Evolutionary conservation across 2,888 invertebrate genomes (phyloP).

Genomic region (Coenonympha glycerion): DNA sequence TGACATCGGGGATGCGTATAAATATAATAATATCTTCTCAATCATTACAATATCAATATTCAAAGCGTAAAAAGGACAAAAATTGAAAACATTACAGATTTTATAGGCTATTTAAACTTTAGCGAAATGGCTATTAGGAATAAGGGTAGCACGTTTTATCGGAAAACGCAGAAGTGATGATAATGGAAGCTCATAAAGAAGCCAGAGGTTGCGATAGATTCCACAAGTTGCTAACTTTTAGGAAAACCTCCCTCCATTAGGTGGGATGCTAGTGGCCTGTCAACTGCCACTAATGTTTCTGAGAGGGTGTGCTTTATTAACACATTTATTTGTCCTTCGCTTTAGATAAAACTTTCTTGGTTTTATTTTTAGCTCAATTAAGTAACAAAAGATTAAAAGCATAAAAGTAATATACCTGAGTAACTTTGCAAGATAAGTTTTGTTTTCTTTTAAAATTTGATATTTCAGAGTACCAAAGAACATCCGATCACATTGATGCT

Average conservation of each 20-base stretch:
- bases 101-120: constrained; percentile 60
- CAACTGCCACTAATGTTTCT: constrained; percentile 35
- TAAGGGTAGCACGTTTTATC: constrained; percentile 69
- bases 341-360: not conserved
- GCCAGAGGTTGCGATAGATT: constrained; percentile 63
- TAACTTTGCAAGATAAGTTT: too few relatives aligned
- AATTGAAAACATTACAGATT: constrained; percentile 62
- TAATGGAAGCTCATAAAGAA: constrained; percentile 73
- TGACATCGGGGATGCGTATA: not conserved
- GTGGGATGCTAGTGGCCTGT: constrained; percentile 56
- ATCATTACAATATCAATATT: constrained; percentile 24
- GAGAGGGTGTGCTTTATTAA: constrained; percentile 21
- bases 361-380: not conserved
- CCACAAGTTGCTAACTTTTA: constrained; percentile 69
- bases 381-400: not conserved
- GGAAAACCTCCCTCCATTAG: constrained; percentile 59
- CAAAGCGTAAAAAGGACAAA: constrained; percentile 28
- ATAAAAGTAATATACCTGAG: constrained; percentile 17
- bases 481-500: constrained; percentile 70
- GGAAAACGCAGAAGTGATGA: constrained; percentile 65
- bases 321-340: constrained; percentile 17
- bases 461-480: constrained; percentile 58
- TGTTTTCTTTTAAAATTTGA: constrained; percentile 55
- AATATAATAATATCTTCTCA: not conserved
- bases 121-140: constrained; percentile 61